Percentiles rank a stretch among this genome's conserved stretches.
These are phyloP conservation scores for Microdon myrmicae DNA, from an alignment of 2,888 invertebrate species.

Conservation along the genomic window DNA sequence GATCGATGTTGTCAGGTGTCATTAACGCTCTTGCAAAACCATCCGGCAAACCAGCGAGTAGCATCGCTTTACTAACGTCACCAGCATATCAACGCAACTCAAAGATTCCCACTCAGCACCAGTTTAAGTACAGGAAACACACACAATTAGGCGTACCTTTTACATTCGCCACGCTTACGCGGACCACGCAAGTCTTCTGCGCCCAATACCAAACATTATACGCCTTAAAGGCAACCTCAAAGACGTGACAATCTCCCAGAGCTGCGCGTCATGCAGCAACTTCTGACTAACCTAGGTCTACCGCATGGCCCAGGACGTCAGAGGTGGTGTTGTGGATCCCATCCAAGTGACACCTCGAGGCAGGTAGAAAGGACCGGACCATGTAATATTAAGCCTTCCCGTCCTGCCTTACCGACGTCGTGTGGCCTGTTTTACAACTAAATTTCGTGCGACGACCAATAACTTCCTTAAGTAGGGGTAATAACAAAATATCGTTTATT, in stretches of 20 bases:
- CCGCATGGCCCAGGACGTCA: too few species aligned
- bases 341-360: conserved; percentile 46
- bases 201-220: too few species aligned
- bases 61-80: too few species aligned
- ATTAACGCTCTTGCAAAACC: too few species aligned
- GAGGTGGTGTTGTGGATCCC: conserved; percentile 43
- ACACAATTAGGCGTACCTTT: too few species aligned
- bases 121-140: too few species aligned
- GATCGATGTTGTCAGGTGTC: too few species aligned
- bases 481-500: conserved; percentile 52
- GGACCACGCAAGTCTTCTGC: too few species aligned
- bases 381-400: conserved; percentile 22
- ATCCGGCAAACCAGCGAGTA: too few species aligned
- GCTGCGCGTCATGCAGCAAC: too few species aligned
- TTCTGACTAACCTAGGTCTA: too few species aligned
- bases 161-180: too few species aligned
- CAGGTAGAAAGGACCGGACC: conserved; percentile 4
- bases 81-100: conserved; percentile 50
- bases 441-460: conserved; percentile 45
- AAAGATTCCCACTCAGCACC: conserved; percentile 51
- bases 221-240: conserved; percentile 48
- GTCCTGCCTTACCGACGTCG: conserved; percentile 18
- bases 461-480: conserved; percentile 52
- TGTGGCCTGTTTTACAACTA: conserved; percentile 52
- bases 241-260: conserved; percentile 51